Base-by-base conservation (phyloP, 2,888 invertebrate genomes). In the Resseliella maxima region DNA sequence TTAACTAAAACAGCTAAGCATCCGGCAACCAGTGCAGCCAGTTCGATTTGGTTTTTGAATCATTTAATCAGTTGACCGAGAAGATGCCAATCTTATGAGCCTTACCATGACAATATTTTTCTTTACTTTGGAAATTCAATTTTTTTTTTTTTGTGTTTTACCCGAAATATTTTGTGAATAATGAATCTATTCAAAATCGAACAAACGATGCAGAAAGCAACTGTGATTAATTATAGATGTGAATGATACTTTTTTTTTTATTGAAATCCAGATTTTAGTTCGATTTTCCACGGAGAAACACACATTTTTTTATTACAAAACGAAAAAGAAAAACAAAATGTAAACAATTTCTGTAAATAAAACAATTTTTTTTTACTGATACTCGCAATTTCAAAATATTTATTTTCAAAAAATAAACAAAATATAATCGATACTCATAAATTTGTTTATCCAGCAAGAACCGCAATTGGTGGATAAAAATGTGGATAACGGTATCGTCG, bases 401-500 rank as follows among this genome's bases (percentile, higher is more conserved):
- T n/a, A n/a, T n/a, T 38, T 83, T 35, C 35, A 10, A 5, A 31
- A 35, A 72, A 2, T 54, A 54, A 5, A 54, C 3, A 54, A 6
- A 12, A 54, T 64, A 64, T 27, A 27, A 27, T 27, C 31, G 64
- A 64, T 64, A 10, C 12, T 41, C 41, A 5, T 41, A 5, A 41
- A 41, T 41, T 5, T 41, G 18, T 83, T 83, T 24, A 83, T n/a
- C 83, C 83, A 83, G 83, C 83, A 2, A 83, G 41, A 8, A 83
- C 83, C 0, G 83, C 83, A n/a, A 83, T 83, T 8, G 83, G 83
- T n/a, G 83, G 38, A 38, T 83, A 83, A 38, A 83, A 83, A 12
- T 83, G 83, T 83, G 83, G 83, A 83, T 83, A 83, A 24, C 83
- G 83, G 24, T 83, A 83, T 83, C 8, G 38, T n/a, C 83, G 2